Conservation (phyloP, 2,888 invertebrate species). For the Archips crataeganus region DNA sequence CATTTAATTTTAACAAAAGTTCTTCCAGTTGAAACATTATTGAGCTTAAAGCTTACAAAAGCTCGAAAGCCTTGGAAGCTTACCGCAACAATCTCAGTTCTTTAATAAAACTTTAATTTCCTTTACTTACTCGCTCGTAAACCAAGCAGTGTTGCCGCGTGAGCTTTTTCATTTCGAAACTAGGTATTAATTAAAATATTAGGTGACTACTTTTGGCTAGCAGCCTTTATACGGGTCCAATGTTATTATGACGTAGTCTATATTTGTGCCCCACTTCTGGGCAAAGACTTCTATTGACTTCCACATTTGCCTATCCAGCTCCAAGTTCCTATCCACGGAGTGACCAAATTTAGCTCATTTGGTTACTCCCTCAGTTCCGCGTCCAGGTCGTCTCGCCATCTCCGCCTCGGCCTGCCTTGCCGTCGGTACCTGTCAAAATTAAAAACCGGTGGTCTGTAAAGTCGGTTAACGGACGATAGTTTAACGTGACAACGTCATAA, state of each 20-base stretch:
- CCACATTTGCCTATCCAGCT: too few species aligned
- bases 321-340: too few species aligned
- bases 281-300: too few species aligned
- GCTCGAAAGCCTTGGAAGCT: constrained; percentile 4
- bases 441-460: too few species aligned
- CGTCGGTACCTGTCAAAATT: too few species aligned
- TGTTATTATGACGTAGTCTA: neutral
- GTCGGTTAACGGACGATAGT: too few species aligned
- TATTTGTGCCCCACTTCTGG: too few species aligned
- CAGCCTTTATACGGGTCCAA: neutral
- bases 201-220: neutral
- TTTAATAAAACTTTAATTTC: constrained; percentile 40
- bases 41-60: constrained; percentile 10
- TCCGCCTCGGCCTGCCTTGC: too few species aligned
- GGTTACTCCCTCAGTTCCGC: too few species aligned
- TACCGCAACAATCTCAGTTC: constrained; percentile 25
- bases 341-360: too few species aligned
- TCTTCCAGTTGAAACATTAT: neutral
- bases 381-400: too few species aligned
- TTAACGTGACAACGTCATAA: too few species aligned
- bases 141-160: constrained; percentile 9
- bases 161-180: constrained; percentile 23
- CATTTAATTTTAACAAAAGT: neutral
- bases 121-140: constrained; percentile 24
- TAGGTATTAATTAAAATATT: constrained; percentile 8